Conservation (phyloP, 2,888 invertebrate species). For the Monochamus alternatus region DNA sequence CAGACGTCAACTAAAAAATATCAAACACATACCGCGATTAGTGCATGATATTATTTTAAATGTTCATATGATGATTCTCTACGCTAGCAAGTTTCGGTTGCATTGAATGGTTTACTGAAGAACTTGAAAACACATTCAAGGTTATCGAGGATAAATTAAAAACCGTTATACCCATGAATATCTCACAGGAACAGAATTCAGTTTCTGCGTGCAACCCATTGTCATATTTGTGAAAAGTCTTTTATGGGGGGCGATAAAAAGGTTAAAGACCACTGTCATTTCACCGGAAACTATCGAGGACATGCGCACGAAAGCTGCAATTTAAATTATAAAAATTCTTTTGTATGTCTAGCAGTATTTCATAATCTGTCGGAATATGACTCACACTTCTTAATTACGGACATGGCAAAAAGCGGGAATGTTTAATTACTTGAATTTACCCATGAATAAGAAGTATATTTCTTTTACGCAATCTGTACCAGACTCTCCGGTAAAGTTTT, state of each 20-base stretch:
- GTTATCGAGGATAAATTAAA: conserved; percentile 42
- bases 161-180: conserved; percentile 43
- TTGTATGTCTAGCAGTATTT: conserved; percentile 24
- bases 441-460: conserved; percentile 26
- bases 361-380: conserved; percentile 34
- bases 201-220: background rate
- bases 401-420: background rate
- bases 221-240: conserved; percentile 15
- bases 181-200: background rate
- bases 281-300: conserved; percentile 14
- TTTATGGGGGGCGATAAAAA: conserved; percentile 15
- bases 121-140: conserved; percentile 46
- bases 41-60: conserved; percentile 55
- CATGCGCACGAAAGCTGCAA: conserved; percentile 36
- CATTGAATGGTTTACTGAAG: conserved; percentile 51
- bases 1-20: conserved; percentile 17
- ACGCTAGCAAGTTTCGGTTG: conserved; percentile 49
- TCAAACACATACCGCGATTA: conserved; percentile 42
- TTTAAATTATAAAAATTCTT: conserved; percentile 32
- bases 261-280: conserved; percentile 20
- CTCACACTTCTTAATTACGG: conserved; percentile 26
- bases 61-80: conserved; percentile 55
- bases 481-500: conserved; percentile 1
- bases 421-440: conserved; percentile 1
- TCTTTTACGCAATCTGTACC: background rate